Evolutionary conservation across 2,797 vertebrate species (phyloP).

Genomic region (Martes flavigula): DNA sequence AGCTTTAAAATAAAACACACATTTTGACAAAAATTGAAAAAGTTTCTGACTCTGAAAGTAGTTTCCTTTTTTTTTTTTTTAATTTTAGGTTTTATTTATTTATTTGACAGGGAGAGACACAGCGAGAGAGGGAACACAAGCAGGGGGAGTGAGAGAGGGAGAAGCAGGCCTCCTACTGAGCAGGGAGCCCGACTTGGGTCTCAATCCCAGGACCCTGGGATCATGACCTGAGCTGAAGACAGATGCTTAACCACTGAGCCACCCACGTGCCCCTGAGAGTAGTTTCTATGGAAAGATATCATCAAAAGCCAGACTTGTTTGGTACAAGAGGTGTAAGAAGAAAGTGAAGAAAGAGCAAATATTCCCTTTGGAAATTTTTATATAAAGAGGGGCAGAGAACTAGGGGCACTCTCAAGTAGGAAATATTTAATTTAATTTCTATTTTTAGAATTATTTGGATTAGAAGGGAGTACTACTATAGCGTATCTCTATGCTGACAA

Average conservation of each 20-base stretch:
- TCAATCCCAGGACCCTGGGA: too few species aligned
- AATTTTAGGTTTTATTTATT: too few species aligned
- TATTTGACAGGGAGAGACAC: too few species aligned
- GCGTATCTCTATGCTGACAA: not conserved
- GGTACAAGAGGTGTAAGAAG: not conserved
- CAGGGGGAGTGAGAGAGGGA: too few species aligned
- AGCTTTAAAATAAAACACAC: not conserved
- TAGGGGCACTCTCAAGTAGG: not conserved
- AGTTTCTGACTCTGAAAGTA: not conserved
- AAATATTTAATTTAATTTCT: not conserved
- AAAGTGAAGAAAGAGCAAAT: not conserved
- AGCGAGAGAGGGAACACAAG: too few species aligned
- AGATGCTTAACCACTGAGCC: too few species aligned
- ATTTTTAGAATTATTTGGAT: not conserved
- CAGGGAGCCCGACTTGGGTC: too few species aligned
- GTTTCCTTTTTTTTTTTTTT: too few species aligned
- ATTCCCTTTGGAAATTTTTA: not conserved
- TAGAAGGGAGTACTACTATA: not conserved
- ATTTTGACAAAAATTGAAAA: not conserved
- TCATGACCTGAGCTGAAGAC: too few species aligned
- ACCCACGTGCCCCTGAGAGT: not conserved
- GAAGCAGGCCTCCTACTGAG: too few species aligned
- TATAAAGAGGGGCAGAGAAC: not conserved
- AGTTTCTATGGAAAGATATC: not conserved
- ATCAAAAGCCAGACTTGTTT: not conserved